Evolutionary conservation across 2,888 invertebrate genomes (phyloP), one percentile per base, ranked within the genome.

Genomic region (Athalia cordata): DNA sequence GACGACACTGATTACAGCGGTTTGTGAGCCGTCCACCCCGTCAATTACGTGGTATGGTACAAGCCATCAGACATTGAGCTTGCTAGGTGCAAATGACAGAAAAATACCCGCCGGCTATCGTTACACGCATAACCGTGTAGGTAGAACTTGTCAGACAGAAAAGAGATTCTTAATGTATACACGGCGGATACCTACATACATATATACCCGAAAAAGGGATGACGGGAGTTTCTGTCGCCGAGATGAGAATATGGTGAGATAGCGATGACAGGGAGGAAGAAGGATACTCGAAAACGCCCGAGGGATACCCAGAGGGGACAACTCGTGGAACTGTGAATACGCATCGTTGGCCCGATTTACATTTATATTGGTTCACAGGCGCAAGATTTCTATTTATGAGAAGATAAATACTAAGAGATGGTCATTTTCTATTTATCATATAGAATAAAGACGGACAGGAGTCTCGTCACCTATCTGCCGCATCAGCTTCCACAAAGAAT

Each of bases 301-400:
- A 50, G 57, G 72, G 47, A 72, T 13, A 72, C 45, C 72, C 59
- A 8, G 7, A 45, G 72, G 59, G 59, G 72, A 72, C 13, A 72
- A 59, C 57, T 59, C 72, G 7, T 15, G 29, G 72, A 57, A 57
- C 47, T 52, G 45, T 57, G 59, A 45, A 13, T 66, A 62, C 64
- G 76, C 76, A 76, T 62, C 43, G 52, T 55, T 59, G 77, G 52
- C 77, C 57, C 61, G 79, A 81, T 81, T 82, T 82, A 81, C 82
- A 82, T 82, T 79, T 81, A 82, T 81, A 82, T 81, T 79, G 81
- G 76, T 78, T 79, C 67, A 65, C 78, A 64, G 59, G 77, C 74
- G 74, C 79, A 75, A 57, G 66, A 80, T 79, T 81, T 79, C 79
- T 81, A 77, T 82, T 82, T 81, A 80, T 78, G 77, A 67, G 68